Evolutionary conservation across 2,113 vertebrate species (phyloP), one percentile per base, ranked within the genome.

Genomic region (Drymodes brunneopygia): DNA sequence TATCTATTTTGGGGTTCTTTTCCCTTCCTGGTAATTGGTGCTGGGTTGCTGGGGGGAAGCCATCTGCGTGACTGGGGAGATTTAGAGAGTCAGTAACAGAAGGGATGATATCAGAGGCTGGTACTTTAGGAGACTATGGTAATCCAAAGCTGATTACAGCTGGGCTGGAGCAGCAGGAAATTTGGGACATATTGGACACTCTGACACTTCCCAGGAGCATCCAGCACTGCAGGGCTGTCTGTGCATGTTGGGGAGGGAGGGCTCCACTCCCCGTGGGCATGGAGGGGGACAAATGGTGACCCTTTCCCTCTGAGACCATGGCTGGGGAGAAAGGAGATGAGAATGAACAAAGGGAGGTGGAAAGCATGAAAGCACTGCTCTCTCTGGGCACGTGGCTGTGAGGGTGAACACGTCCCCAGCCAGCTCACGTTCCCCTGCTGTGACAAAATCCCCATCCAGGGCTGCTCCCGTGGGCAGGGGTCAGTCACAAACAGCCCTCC

Each of bases 71-170:
- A 65, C 74, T 47, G 36, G 56, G 25, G 74, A 91, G 92, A 88
- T 92, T 93, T 82, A 90, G n/a, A 23, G 75, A 86, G 64, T 62
- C 14, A 0, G 67, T 73, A 45, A 88, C 94, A 91, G 90, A 72
- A 77, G 75, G 91, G 92, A 74, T 86, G 71, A 53, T 58, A 90
- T 86, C 75, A 50, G 81, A 28, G 47, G 1, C 92, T 81, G 79
- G 60, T 88, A 4, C 81, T 83, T 90, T 47, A 77, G 79, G 25
- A 90, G 85, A n/a, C 54, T 38, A 3, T 25, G 40, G 75, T 92
- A 95, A 94, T 93, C 93, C 92, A 90, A 94, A 96, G 90, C 78
- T 92, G 93, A 95, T 93, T 91, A 83, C 44, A 73, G 84, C 74
- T 36, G 90, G 73, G 78, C 57, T 84, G 77, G 42, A 61, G 78